These are phyloP conservation scores for Saccopteryx leptura DNA, from an alignment of 2,113 vertebrate genomes.

Conservation along the genomic window DNA sequence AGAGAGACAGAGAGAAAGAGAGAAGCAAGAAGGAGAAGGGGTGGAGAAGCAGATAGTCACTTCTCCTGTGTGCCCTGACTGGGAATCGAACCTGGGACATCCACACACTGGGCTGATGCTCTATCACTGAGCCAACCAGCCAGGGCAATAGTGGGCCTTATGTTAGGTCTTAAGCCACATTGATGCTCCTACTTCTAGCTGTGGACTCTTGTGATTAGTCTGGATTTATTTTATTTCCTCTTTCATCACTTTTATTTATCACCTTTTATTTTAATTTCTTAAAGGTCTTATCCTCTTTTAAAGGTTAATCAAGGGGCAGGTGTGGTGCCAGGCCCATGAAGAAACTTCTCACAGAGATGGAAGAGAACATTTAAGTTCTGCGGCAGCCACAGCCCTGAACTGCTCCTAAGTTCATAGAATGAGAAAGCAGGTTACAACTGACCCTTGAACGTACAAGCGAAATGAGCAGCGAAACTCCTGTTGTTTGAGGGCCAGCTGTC, in stretches of 20 bases:
- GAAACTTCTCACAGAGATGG: neutral
- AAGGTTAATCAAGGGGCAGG: neutral
- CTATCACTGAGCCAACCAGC: too few species aligned
- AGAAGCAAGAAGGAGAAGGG: too few species aligned
- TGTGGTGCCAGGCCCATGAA: neutral
- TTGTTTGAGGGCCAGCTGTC: neutral
- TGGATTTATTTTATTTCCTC: neutral
- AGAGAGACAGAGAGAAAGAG: too few species aligned
- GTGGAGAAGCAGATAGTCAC: too few species aligned
- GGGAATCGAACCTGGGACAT: too few species aligned
- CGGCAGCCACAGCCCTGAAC: neutral
- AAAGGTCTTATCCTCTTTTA: neutral
- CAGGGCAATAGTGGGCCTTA: too few species aligned
- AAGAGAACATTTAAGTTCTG: neutral
- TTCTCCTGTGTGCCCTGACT: too few species aligned
- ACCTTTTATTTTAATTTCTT: slow-evolving; percentile 1
- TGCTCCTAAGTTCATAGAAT: neutral
- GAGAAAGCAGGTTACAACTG: neutral
- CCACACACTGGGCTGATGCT: too few species aligned
- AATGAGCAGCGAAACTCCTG: neutral
- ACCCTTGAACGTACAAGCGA: neutral
- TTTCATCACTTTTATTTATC: neutral
- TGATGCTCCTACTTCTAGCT: fast-evolving
- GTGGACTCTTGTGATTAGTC: neutral
- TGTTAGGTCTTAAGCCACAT: neutral